Base-by-base conservation (phyloP, 64 coral and sea anemone species). In the Hydrozoanthus tunicans region DNA sequence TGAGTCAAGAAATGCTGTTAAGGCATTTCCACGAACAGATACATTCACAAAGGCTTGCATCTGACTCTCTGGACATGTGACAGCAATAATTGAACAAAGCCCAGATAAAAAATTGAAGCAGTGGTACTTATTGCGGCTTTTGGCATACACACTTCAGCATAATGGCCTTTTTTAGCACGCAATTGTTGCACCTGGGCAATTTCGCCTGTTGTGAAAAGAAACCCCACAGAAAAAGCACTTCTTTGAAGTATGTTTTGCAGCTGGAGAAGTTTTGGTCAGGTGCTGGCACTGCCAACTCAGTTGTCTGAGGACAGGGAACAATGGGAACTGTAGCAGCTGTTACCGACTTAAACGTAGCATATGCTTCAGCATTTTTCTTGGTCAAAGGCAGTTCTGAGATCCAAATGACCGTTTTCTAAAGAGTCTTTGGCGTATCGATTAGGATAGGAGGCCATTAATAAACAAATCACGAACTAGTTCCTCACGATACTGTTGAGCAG, bases 201-300 rank as follows among this genome's bases (percentile, higher is more conserved):
- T 72, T 72, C 4, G 70, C 70, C 70, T 72, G 4, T 26, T 72
- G 70, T 27, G 70, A 72, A 72, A 26, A 25, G 70, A 6, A 32
- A 51, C 70, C 23, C 63, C 63, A 65, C 10, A 6, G 70, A 72
- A 26, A 25, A 6, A 72, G 77, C 55, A 79, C 54, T 59, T 79
- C 55, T 79, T 79, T 79, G 77, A 79, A 12, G 73, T 77, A 77
- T 53, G 55, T 79, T 53, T 79, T 79, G 77, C 77, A 79, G 56
- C 13, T 56, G 59, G 55, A 79, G 77, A 53, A 9, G 77, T 53
- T 77, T 77, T 51, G 32, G 4, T 77, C 23, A 43, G 73, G 73
- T 27, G 52, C 1, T 77, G 73, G 73, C 25, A 77, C 73, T 77
- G 53, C 73, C 3, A 70, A 70, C 25, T 70, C 17, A 11, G 9